phyloP scores from a whole-genome alignment of 1,140 invertebrate genomes.

The Drosophila neocordata region DNA sequence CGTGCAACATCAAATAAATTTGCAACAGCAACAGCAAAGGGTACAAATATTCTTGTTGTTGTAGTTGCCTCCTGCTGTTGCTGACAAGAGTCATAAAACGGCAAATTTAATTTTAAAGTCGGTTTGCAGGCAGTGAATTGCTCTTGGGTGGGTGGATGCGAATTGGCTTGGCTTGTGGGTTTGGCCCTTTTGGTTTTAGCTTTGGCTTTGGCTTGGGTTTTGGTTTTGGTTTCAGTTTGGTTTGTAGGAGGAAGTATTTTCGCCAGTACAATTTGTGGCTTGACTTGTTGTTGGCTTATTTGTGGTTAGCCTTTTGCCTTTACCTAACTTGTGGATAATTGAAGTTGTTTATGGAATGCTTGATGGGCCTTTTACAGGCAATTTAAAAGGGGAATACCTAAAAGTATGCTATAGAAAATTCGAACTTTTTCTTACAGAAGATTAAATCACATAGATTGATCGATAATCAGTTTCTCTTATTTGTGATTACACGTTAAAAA shows the following conservation, averaged over 20 bases:
- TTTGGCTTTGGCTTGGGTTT: neutral
- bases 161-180: conserved; percentile 5
- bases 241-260: conserved; percentile 36
- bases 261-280: conserved; percentile 34
- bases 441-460: too few relatives aligned
- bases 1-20: conserved; percentile 78
- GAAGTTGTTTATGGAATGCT: conserved; percentile 42
- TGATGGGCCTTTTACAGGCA: neutral
- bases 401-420: neutral
- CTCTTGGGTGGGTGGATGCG: conserved; percentile 34
- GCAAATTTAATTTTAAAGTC: conserved; percentile 58
- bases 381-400: neutral
- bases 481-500: too few relatives aligned
- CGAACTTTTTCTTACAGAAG: too few relatives aligned
- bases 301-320: conserved; percentile 22
- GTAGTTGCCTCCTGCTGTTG: conserved; percentile 28
- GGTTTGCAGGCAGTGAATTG: conserved; percentile 7
- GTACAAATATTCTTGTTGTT: neutral
- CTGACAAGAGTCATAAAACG: conserved; percentile 71
- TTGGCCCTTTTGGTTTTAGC: conserved; percentile 7
- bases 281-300: conserved; percentile 23
- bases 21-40: conserved; percentile 29
- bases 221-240: neutral
- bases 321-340: conserved; percentile 15
- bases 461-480: too few relatives aligned